Percentiles rank a stretch among this genome's conserved stretches.
Conservation (phyloP, 2,888 invertebrate genomes). For the Ischnus inquisitorius region DNA sequence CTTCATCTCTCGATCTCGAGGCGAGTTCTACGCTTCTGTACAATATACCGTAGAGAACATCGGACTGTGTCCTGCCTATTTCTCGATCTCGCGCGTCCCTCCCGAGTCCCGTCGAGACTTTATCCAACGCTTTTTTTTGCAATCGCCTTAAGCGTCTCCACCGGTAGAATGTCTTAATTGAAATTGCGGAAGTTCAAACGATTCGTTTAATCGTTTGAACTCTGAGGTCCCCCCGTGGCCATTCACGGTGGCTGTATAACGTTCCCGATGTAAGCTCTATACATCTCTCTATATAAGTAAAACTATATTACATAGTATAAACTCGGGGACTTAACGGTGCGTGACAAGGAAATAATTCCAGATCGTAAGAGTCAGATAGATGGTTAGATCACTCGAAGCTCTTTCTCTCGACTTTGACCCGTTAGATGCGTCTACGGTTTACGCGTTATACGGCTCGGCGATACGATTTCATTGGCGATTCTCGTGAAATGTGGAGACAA, state of each 20-base stretch:
- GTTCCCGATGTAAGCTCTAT: background rate
- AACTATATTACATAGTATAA: slow-evolving; percentile 34
- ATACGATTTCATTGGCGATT: slow-evolving; percentile 66
- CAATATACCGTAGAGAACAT: slow-evolving; percentile 21
- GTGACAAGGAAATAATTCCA: slow-evolving; percentile 72
- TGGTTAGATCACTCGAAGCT: slow-evolving; percentile 69
- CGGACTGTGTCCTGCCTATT: slow-evolving; percentile 15
- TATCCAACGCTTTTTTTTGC: slow-evolving; percentile 23
- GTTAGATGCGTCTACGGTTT: slow-evolving; percentile 56
- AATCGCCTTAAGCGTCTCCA: slow-evolving; percentile 40
- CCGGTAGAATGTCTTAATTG: slow-evolving; percentile 78
- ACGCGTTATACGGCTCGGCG: slow-evolving; percentile 31
- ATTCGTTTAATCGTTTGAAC: slow-evolving; percentile 35
- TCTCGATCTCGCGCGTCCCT: slow-evolving; percentile 17
- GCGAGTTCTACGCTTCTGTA: background rate
- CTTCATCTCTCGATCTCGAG: background rate
- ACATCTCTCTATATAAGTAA: background rate
- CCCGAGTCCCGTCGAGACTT: background rate
- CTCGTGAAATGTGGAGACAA: slow-evolving; percentile 56
- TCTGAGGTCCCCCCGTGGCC: background rate
- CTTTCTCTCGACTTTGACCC: slow-evolving; percentile 49
- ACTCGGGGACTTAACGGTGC: slow-evolving; percentile 70
- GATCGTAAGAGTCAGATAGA: slow-evolving; percentile 71
- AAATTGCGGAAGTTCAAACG: slow-evolving; percentile 74
- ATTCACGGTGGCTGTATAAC: background rate